A percentile compares a stretch with the other conserved stretches of the same genome.
These are phyloP conservation scores for Aquatica leii DNA, from an alignment of 2,888 invertebrate genomes.

Conservation along the genomic window DNA sequence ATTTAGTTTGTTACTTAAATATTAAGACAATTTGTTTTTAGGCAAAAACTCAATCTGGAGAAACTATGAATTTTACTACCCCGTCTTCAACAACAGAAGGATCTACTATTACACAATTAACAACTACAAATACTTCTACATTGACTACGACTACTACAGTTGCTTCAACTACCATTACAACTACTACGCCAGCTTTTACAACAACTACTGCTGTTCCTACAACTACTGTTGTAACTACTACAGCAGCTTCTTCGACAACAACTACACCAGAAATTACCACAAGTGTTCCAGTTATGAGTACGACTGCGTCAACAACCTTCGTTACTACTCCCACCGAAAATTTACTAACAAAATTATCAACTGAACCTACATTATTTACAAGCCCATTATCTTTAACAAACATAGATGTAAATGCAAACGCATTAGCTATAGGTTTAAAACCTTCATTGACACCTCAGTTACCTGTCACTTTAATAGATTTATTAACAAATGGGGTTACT, in stretches of 20 bases:
- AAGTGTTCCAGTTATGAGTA: conserved; percentile 55
- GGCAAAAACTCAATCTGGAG: background rate
- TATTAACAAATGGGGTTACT: conserved; percentile 7
- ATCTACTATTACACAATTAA: conserved; percentile 37
- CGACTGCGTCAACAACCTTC: conserved; percentile 44
- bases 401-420: background rate
- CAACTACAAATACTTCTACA: conserved; percentile 30
- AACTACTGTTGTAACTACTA: conserved; percentile 53
- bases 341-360: conserved; percentile 3
- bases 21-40: too few species aligned
- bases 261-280: conserved; percentile 60
- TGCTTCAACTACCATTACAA: conserved; percentile 40
- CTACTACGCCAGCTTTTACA: conserved; percentile 44
- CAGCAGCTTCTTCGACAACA: conserved; percentile 55
- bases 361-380: conserved; percentile 4
- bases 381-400: background rate
- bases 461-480: conserved; percentile 20
- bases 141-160: conserved; percentile 37
- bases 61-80: conserved; percentile 33
- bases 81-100: conserved; percentile 41
- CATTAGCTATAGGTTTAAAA: background rate
- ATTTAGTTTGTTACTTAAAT: too few species aligned
- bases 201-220: conserved; percentile 45
- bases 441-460: conserved; percentile 50
- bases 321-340: background rate